These are phyloP conservation scores for Oxyruncus cristatus DNA, from an alignment of 2,113 vertebrate species.

Conservation along the genomic window DNA sequence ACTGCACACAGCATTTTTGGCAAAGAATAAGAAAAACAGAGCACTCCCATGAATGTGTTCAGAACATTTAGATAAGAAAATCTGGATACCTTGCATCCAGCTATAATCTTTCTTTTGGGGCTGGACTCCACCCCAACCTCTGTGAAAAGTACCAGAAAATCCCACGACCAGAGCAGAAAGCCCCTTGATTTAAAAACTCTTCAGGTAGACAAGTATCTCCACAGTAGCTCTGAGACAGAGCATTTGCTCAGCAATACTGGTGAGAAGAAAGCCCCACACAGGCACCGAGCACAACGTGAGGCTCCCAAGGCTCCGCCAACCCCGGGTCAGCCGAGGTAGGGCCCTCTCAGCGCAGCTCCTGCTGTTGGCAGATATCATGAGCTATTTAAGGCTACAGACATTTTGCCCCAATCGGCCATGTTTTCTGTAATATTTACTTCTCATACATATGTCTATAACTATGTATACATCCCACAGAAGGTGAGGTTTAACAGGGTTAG, in stretches of 20 bases:
- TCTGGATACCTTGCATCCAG: background rate
- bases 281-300: background rate
- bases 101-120: background rate
- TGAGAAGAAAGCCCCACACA: background rate
- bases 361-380: slow-evolving; percentile 8
- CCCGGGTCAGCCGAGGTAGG: background rate
- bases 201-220: background rate
- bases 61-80: slow-evolving; percentile 18
- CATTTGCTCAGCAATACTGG: background rate
- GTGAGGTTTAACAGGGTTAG: slow-evolving; percentile 68
- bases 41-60: background rate
- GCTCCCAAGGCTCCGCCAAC: background rate
- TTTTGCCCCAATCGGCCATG: slow-evolving; percentile 28
- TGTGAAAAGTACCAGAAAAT: background rate
- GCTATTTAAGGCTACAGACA: slow-evolving; percentile 54
- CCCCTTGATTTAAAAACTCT: background rate
- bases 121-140: background rate
- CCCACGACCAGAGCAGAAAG: background rate
- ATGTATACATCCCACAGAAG: slow-evolving; percentile 68
- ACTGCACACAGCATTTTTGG: background rate
- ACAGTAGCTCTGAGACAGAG: background rate
- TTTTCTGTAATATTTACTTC: slow-evolving; percentile 58
- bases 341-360: background rate
- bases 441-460: slow-evolving; percentile 63
- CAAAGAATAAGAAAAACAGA: slow-evolving; percentile 10